Base-by-base conservation (phyloP, 2,888 invertebrate species). In the Nemotelus pantherinus region DNA sequence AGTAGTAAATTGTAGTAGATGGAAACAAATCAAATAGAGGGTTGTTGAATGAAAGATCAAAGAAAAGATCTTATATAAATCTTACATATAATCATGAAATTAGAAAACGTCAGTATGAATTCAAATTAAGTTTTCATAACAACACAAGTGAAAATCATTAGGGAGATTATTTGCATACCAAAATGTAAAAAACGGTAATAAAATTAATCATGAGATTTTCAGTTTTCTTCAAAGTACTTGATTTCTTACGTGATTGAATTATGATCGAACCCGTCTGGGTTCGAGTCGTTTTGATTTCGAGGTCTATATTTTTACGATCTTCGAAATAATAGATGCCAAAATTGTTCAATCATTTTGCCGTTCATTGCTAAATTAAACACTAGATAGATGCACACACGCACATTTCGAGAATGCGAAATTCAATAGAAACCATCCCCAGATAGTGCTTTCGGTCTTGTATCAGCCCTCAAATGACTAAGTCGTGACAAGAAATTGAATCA, bases 361-460 rank as follows among this genome's bases (percentile, higher is more conserved):
- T 53, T 70, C 57, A 58, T 25, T 57, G 5, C 58, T 6, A 70
- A 60, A 63, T 39, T 78, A 48, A 78, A 76, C 25, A 68, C 45
- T 76, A 64, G 79, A 81, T 25, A 25, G 25, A 53, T 47, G 58
- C 58, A 85, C 83, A 77, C 57, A 70, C 76, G 77, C 70, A 63
- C 71, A 64, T 75, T 25, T 25, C 25, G 25, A 25, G 1, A 25
- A 25, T 25, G 25, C 25, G 25, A 25, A 25, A 25, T 25, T 25
- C 25, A 25, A 25, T 25, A 86, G 85, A 85, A 86, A 85, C 86
- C 87, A 85, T 86, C 86, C 83, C 84, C 85, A 83, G 84, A 84
- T 84, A 86, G 84, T 84, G 87, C 86, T 86, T 85, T 87, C 84
- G 86, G 86, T 84, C 86, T 84, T 82, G 86, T 85, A 82, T 86